Evolutionary conservation across 1,140 invertebrate genomes (phyloP), one percentile per base, ranked within the genome.

Genomic region (Drosophila hydei): DNA sequence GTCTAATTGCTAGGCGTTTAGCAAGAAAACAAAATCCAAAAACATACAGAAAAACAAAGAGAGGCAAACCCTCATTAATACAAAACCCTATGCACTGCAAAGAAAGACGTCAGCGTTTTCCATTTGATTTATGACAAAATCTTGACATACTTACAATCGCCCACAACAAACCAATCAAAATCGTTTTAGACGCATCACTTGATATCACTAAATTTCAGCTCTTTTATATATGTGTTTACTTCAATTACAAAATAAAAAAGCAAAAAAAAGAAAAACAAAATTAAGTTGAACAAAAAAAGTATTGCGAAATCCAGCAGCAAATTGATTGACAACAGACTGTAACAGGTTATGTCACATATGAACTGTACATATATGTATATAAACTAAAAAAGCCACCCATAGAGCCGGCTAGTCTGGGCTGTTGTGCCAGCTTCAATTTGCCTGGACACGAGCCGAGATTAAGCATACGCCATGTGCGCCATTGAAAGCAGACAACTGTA

Each of bases 1-100:
- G 58, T 54, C 77, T 79, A 75, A 79, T 79, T 71, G 48, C 64
- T 64, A 64, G 77, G 75, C 71, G 71, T 71, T 78, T 56, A 61
- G 47, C 33, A 40, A 38, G 21, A 56, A 8, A 6, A 33, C 30
- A 56, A 42, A 23, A 55, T 38, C 45, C 36, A 21, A 30, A 6
- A 36, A 27, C 69, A n/a, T 27, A 36, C 62, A 56, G n/a, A 59
- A 60, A 40, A 54, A 60, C 54, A 50, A 33, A 33, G 30, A 8
- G 7, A 27, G 14, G 25, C 61, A 43, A 50, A 52, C 19, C 38
- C 51, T 74, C 75, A 71, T 65, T 74, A 74, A 68, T 61, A 12
- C 3, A 33, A 45, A 74, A 60, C 51, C 33, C 51, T 40, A 16
- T 7, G 48, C 6, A 38, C 36, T 52, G 30, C 14, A 16, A 51